phyloP scores from a whole-genome alignment of 2,797 vertebrate genomes.

The Tokudaia muenninki region DNA sequence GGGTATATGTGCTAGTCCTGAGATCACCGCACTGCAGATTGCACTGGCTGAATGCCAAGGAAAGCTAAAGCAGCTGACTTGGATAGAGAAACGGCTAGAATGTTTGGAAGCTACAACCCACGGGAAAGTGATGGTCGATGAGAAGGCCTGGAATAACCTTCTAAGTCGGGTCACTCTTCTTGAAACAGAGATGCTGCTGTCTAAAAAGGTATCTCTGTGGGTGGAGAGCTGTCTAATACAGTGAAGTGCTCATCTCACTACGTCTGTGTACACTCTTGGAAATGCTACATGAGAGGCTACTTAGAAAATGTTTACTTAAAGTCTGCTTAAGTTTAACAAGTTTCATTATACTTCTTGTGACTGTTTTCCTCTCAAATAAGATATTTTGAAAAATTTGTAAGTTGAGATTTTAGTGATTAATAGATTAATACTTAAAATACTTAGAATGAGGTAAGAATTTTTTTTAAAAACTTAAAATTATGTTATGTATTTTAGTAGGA shows the following conservation, averaged over 20 bases:
- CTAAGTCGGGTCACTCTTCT: conserved; percentile 93
- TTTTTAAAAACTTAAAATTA: conserved; percentile 59
- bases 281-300: not conserved
- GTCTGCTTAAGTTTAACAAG: not conserved
- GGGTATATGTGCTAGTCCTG: conserved; percentile 71
- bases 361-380: conserved; percentile 37
- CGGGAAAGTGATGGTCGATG: conserved; percentile 91
- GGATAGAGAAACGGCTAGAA: conserved; percentile 90
- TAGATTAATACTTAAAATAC: not conserved
- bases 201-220: conserved; percentile 87
- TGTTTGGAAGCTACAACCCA: conserved; percentile 89
- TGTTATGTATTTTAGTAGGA: not conserved
- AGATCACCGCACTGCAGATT: conserved; percentile 89
- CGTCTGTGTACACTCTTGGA: not conserved
- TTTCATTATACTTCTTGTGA: not conserved
- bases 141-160: conserved; percentile 93
- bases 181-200: conserved; percentile 93
- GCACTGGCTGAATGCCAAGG: conserved; percentile 89
- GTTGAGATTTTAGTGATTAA: conserved; percentile 15
- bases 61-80: conserved; percentile 87
- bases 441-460: conserved; percentile 52
- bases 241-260: not conserved
- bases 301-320: not conserved
- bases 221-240: not conserved
- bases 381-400: not conserved